These are phyloP conservation scores for Setipinna tenuifilis DNA, from an alignment of 2,797 vertebrate genomes.

Conservation along the genomic window DNA sequence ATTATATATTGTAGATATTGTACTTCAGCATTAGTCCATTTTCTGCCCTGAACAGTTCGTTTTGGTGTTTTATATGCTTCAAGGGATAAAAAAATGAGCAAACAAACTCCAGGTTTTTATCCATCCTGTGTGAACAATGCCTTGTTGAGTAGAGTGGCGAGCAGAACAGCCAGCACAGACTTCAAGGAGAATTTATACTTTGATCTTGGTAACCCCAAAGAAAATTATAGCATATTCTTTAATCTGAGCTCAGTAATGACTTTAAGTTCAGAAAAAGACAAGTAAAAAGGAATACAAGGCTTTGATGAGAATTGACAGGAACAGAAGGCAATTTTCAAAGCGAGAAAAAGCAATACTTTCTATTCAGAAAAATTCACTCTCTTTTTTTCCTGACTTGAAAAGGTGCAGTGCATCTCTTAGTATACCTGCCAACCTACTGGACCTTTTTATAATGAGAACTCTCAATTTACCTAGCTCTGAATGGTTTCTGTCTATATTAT, in stretches of 20 bases:
- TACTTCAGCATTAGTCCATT: neutral
- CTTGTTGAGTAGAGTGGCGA: slow-evolving; percentile 71
- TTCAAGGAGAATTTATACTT: slow-evolving; percentile 88
- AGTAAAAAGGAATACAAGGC: slow-evolving; percentile 90
- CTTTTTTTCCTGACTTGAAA: slow-evolving; percentile 79
- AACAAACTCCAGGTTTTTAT: no score
- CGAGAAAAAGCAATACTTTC: slow-evolving; percentile 82
- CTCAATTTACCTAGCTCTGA: neutral
- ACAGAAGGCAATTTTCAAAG: slow-evolving; percentile 88
- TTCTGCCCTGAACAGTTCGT: neutral
- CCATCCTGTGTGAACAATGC: slow-evolving; percentile 75
- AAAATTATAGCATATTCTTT: slow-evolving; percentile 89
- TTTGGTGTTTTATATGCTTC: neutral
- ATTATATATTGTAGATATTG: no score
- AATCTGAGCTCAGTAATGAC: slow-evolving; percentile 86
- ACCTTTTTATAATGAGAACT: slow-evolving; percentile 51
- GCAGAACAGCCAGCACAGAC: slow-evolving; percentile 77
- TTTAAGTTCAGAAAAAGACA: slow-evolving; percentile 89
- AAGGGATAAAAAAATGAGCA: slow-evolving; percentile 43
- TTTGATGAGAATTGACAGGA: slow-evolving; percentile 89
- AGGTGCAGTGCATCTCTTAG: slow-evolving; percentile 82
- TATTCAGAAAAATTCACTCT: slow-evolving; percentile 79
- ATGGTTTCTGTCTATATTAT: neutral
- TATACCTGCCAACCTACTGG: slow-evolving; percentile 78
- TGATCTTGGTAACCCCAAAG: slow-evolving; percentile 83